phyloP scores from a whole-genome alignment of 1,140 invertebrate species.

The Drosophila navojoa region DNA sequence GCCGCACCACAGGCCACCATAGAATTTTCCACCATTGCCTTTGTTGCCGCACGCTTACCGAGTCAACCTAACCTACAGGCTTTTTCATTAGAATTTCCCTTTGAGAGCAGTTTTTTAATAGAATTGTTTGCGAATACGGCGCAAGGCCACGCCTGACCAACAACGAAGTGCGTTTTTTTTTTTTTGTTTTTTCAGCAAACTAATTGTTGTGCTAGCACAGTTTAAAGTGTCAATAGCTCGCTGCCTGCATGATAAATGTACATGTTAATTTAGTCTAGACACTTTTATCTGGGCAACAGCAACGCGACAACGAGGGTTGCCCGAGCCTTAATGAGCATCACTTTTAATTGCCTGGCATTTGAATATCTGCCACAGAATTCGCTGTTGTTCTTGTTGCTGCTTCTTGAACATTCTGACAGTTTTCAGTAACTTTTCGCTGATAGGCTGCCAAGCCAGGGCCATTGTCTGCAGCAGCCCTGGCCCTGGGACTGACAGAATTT shows the following conservation, averaged over 20 bases:
- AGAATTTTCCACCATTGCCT: constrained; percentile 43
- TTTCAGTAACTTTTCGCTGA: constrained; percentile 60
- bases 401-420: constrained; percentile 67
- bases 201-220: constrained; percentile 43
- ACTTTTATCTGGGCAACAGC: constrained; percentile 29
- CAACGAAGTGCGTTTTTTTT: constrained; percentile 36
- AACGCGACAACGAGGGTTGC: constrained; percentile 22
- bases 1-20: constrained; percentile 30
- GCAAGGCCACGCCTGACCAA: constrained; percentile 50
- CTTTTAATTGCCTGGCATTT: constrained; percentile 43
- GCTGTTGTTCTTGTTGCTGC: background rate
- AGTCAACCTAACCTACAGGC: constrained; percentile 74
- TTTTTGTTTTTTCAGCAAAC: constrained; percentile 59
- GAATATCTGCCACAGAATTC: constrained; percentile 54
- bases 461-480: constrained; percentile 38
- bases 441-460: constrained; percentile 21
- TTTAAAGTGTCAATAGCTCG: constrained; percentile 71
- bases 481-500: constrained; percentile 24
- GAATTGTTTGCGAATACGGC: constrained; percentile 70
- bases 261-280: constrained; percentile 79
- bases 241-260: constrained; percentile 25
- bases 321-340: constrained; percentile 54
- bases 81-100: constrained; percentile 75
- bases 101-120: constrained; percentile 48
- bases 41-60: constrained; percentile 60